Evolutionary conservation across 2,888 invertebrate species (phyloP), one percentile per base, ranked within the genome.

Genomic region (Protophormia terraenovae): DNA sequence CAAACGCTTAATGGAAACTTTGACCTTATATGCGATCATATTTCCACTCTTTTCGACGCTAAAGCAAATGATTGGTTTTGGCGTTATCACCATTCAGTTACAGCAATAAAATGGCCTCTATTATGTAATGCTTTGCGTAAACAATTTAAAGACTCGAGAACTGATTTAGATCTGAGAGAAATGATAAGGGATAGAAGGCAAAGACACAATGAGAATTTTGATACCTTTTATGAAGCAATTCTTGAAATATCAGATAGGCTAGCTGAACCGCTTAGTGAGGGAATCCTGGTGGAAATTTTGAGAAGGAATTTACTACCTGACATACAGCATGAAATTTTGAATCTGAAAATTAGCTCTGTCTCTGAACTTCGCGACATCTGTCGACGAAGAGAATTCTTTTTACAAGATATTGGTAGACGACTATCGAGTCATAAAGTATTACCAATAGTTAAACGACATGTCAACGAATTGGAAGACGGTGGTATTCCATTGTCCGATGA

Each of bases 51-150:
- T 5, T 78, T 83, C 19, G 73, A 78, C 4, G n/a, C 53, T 6
- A 84, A 80, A 14, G 78, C 84, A 1, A 73, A n/a, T 14, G 73
- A 81, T 10, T 84, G 84, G 81, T 84, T 77, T 22, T 84, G 81
- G 84, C 12, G 84, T 0, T 81, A 72, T 41, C 84, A 81, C 32
- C 55, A 50, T 7, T 55, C 69, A 2, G 80, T 77, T 6, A 47
- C 19, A 6, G 16, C 47, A 16, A 69, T 84, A 22, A 12, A 35
- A 10, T 84, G 84, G 73, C 16, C 32, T 2, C 35, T 72, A 4
- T n/a, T 85, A 22, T 84, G 81, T n/a, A 38, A 5, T 10, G 76
- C 80, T 0, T 53, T 84, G 6, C 69, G 77, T 8, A 24, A 50
- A 0, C 81, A 85, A 45, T 82, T 73, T 14, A 77, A 77, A 16